A percentile compares a stretch with the other conserved stretches of the same genome.
phyloP scores from a whole-genome alignment of 2,797 vertebrate species.

The Aldrovandia affinis region DNA sequence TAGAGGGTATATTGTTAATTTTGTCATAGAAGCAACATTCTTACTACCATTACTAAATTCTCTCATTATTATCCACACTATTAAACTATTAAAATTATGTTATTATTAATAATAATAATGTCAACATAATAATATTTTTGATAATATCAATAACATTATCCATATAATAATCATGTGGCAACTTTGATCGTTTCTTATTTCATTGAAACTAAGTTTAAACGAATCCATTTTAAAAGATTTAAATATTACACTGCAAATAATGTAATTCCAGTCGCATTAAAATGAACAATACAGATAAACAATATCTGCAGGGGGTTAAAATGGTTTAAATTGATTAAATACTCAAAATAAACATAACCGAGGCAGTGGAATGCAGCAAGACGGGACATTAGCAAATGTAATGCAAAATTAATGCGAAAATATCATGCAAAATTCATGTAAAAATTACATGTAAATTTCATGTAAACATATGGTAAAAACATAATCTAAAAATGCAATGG shows the following conservation, averaged over 20 bases:
- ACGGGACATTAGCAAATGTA: not conserved
- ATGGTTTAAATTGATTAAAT: not conserved
- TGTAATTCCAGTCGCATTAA: not conserved
- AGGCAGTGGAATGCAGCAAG: not conserved
- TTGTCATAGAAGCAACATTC: too few relatives aligned
- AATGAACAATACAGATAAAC: not conserved
- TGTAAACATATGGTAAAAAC: not conserved
- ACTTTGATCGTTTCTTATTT: not conserved
- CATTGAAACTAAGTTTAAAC: not conserved
- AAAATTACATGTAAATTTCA: not conserved
- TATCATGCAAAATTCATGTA: not conserved
- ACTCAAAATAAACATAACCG: not conserved
- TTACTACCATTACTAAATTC: too few relatives aligned
- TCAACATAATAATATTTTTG: not conserved
- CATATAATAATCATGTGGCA: not conserved
- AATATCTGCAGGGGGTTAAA: not conserved
- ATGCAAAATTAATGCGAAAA: constrained; percentile 1
- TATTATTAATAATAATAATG: not conserved
- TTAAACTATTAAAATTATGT: not conserved
- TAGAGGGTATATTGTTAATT: too few relatives aligned
- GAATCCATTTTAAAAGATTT: not conserved
- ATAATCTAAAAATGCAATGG: not conserved
- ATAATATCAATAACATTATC: not conserved
- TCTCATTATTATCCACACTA: not conserved
- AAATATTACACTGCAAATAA: not conserved